Conservation (phyloP, 2,888 invertebrate species). For the Agrenia bidenticulata region DNA sequence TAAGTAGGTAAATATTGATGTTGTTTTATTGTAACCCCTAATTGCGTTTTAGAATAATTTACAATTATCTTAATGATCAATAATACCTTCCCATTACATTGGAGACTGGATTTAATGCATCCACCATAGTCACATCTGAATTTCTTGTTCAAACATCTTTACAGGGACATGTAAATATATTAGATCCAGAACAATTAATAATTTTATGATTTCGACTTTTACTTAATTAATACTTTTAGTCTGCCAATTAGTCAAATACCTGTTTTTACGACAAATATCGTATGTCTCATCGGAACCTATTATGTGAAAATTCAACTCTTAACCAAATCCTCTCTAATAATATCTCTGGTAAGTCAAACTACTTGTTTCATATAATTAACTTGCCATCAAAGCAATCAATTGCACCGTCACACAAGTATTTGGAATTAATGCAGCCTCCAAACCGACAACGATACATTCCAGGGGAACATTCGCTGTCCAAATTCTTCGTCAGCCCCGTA, state of each 20-base stretch:
- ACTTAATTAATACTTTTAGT: background rate
- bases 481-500: slow-evolving; percentile 32
- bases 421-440: slow-evolving; percentile 41
- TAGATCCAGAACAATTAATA: background rate
- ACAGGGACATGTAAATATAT: background rate
- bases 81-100: slow-evolving; percentile 44
- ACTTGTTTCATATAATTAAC: background rate
- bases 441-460: slow-evolving; percentile 50
- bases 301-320: background rate
- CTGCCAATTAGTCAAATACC: slow-evolving; percentile 27
- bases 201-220: no score
- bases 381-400: slow-evolving; percentile 44
- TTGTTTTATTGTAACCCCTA: background rate
- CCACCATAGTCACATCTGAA: slow-evolving; percentile 49
- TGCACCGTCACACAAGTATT: slow-evolving; percentile 43
- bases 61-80: no score
- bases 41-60: no score
- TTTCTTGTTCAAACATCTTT: slow-evolving; percentile 45
- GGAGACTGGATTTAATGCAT: slow-evolving; percentile 30
- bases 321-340: background rate
- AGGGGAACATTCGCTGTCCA: slow-evolving; percentile 40
- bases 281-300: slow-evolving; percentile 41
- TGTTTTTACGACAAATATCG: slow-evolving; percentile 47
- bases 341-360: background rate
- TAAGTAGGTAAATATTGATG: background rate